Base-by-base conservation (phyloP, 2,113 vertebrate species). In the Morone saxatilis region DNA sequence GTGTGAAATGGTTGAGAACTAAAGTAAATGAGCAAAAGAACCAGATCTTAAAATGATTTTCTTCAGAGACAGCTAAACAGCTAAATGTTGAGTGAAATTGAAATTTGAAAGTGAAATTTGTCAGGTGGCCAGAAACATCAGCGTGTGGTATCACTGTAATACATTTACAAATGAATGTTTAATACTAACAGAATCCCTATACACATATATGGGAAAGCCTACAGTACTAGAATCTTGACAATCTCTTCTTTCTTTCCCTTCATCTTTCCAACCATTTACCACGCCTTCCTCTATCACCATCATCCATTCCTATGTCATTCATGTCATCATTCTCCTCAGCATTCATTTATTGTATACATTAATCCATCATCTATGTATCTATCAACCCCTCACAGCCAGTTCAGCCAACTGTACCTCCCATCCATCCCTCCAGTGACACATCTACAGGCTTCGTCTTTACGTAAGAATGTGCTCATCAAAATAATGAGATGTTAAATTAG, bases 401-500 rank as follows among this genome's bases (percentile, higher is more conserved):
- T 79, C 8, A 77, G 67, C 4, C 10, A 80, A 63, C 61, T 66
- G n/a, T 56, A 31, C 20, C 63, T 43, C 47, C 59, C 57, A 61
- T 71, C 66, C 50, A 36, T 1, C 31, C 40, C 63, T 80, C 68
- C 51, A 63, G 25, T 60, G 56, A 71, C 71, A 70, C n/a, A 80
- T 57, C 16, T 54, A 65, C 22, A 78, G n/a, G 41, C 60, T 67
- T 63, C 19, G 45, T 88, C 67, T 87, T 87, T 81, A 73, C 13
- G 22, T 76, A 91, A 81, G 51, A 82, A 86, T 71, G 43, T 43
- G 60, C 71, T 75, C 22, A 45, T 76, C 72, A 85, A 77, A 88
- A 92, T 83, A 84, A 92, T 85, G 80, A 86, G 73, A 81, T 84
- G 83, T 76, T 84, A 81, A 90, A 88, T 89, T 68, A 88, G 59